Evolutionary conservation across 1,140 invertebrate species (phyloP).

Genomic region (Campoletis sonorensis): DNA sequence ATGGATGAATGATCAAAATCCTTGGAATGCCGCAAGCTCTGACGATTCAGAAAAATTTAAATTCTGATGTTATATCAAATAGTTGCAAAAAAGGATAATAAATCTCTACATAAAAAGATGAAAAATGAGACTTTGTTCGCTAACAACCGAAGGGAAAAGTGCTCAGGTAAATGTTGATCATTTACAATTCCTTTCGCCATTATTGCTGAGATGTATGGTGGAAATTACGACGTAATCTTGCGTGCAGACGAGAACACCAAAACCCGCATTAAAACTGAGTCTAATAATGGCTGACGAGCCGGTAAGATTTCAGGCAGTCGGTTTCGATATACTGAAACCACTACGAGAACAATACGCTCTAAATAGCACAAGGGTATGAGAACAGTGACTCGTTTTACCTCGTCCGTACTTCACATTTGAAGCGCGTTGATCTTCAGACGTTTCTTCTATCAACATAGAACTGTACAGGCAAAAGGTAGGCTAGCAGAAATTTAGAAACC

Average conservation of each 20-base stretch:
- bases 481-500: too few species aligned
- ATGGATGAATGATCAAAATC: too few species aligned
- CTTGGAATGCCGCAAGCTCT: too few species aligned
- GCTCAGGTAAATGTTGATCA: too few species aligned
- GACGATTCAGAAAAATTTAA: too few species aligned
- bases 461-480: neutral
- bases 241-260: neutral
- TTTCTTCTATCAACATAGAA: neutral
- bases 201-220: neutral
- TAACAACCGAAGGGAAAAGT: too few species aligned
- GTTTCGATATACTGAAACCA: slow-evolving; percentile 55
- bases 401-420: neutral
- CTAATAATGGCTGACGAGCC: slow-evolving; percentile 11
- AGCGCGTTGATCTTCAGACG: neutral
- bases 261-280: neutral
- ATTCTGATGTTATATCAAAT: too few species aligned
- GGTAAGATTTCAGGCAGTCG: slow-evolving; percentile 12
- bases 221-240: neutral
- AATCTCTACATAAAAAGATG: neutral
- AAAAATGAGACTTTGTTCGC: too few species aligned
- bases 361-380: slow-evolving; percentile 46
- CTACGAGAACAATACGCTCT: slow-evolving; percentile 58
- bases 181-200: neutral
- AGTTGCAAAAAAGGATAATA: too few species aligned
- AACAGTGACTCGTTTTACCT: neutral